These are phyloP conservation scores for Hydropsyche betteni DNA, from an alignment of 2,888 invertebrate genomes.

Conservation along the genomic window DNA sequence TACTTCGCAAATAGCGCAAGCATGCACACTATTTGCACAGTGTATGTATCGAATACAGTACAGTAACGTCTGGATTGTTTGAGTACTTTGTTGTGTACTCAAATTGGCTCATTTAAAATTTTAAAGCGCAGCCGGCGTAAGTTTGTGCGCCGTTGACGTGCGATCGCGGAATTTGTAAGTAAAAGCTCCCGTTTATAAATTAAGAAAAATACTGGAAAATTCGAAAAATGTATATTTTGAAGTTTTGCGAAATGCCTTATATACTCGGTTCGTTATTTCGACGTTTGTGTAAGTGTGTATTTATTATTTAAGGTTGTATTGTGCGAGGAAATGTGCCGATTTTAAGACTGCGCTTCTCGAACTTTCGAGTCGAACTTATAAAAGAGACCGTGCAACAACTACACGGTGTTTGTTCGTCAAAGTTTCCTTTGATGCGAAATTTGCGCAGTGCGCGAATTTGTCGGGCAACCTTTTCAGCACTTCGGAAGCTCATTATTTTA, in stretches of 20 bases:
- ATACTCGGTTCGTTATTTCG: neutral
- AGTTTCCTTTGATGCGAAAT: conserved; percentile 48
- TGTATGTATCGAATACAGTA: neutral
- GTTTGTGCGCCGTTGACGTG: conserved; percentile 5
- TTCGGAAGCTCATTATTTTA: conserved; percentile 49
- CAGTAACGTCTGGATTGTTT: conserved; percentile 16
- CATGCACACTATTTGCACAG: neutral
- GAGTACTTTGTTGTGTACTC: conserved; percentile 32
- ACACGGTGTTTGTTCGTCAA: conserved; percentile 41
- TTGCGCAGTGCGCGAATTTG: conserved; percentile 29
- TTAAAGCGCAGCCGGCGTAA: conserved; percentile 17
- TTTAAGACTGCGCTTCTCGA: conserved; percentile 16
- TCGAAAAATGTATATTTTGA: neutral
- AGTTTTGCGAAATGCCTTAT: neutral
- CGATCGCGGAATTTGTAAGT: neutral
- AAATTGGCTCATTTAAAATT: conserved; percentile 33
- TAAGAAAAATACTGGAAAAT: no score
- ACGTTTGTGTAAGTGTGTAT: neutral
- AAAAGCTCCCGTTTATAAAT: neutral
- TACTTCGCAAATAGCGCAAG: neutral
- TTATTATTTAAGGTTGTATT: neutral
- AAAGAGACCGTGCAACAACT: conserved; percentile 49
- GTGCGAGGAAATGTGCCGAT: neutral
- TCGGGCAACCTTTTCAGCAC: conserved; percentile 34
- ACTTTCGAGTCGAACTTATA: conserved; percentile 46